phyloP scores from a whole-genome alignment of 2,888 invertebrate species.

The Cactoblastis cactorum region DNA sequence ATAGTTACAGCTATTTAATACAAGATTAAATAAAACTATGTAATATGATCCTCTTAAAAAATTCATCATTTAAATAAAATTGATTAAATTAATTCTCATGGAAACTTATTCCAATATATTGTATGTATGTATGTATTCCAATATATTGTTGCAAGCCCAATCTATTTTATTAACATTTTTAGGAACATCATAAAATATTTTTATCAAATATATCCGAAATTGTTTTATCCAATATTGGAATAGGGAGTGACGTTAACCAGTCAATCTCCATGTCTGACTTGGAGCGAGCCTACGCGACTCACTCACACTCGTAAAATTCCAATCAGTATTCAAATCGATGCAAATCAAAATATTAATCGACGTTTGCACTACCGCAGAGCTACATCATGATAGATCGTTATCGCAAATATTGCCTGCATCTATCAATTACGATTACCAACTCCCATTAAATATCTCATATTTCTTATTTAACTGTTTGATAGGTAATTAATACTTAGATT shows the following conservation, averaged over 20 bases:
- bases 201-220: not conserved
- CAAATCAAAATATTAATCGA: conserved; percentile 68
- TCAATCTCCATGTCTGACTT: conserved; percentile 34
- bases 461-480: not conserved
- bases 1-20: no score
- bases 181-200: no score
- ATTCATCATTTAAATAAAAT: no score
- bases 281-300: conserved; percentile 42
- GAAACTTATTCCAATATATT: no score
- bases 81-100: no score
- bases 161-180: not conserved
- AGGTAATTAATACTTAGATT: no score
- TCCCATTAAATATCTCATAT: not conserved
- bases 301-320: conserved; percentile 50
- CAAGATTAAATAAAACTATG: no score
- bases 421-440: conserved; percentile 4
- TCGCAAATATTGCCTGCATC: conserved; percentile 30
- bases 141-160: no score
- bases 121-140: no score
- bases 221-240: conserved; percentile 19
- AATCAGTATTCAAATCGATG: conserved; percentile 72
- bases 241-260: conserved; percentile 34
- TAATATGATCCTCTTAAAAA: no score
- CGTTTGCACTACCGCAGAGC: conserved; percentile 46
- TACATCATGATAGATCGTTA: conserved; percentile 40